These are phyloP conservation scores for Acropora tenuis DNA, from an alignment of 64 coral and sea anemone species.

Conservation along the genomic window DNA sequence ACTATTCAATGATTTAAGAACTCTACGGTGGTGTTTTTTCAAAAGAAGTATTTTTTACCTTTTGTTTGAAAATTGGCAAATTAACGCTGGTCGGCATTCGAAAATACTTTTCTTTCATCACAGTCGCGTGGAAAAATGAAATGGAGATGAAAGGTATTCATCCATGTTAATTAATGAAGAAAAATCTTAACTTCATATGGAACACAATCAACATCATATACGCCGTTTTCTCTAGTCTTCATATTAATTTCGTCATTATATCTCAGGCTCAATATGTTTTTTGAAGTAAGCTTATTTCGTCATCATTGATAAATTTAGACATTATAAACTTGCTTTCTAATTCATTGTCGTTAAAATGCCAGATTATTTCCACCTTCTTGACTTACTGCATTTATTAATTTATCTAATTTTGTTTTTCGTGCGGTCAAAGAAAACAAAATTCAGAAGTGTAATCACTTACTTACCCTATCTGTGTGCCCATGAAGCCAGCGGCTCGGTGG, in stretches of 20 bases:
- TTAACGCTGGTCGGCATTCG: not conserved
- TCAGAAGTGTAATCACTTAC: not conserved
- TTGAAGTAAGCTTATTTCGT: not conserved
- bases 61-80: not conserved
- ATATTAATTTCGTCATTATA: not conserved
- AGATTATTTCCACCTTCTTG: not conserved
- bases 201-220: not conserved
- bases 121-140: not conserved
- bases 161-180: not conserved
- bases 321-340: not conserved
- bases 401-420: too few species aligned
- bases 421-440: not conserved
- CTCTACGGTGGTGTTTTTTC: not conserved
- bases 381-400: not conserved
- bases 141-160: not conserved
- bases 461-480: conserved; percentile 24
- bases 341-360: not conserved
- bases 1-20: not conserved
- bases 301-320: not conserved
- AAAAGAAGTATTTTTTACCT: not conserved
- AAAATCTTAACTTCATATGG: not conserved
- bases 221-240: not conserved
- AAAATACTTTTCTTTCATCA: not conserved
- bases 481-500: conserved; percentile 13
- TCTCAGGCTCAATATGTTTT: too few species aligned